Base-by-base conservation (phyloP, 2,888 invertebrate genomes). In the Sturmia bella region DNA sequence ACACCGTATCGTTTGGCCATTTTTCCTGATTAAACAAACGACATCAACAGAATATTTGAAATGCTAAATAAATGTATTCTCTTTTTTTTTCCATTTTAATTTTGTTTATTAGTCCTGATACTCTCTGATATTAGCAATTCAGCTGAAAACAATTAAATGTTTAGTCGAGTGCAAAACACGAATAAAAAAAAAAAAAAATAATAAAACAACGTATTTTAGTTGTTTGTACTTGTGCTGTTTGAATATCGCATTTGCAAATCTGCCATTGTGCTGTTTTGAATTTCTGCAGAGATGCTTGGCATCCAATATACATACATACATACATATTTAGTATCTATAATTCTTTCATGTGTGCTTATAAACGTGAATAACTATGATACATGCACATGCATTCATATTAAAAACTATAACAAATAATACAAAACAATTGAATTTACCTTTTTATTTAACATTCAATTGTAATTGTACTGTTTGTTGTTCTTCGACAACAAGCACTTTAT, bases 81-180 rank as follows among this genome's bases (percentile, higher is more conserved):
- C 37, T 15, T 39, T 17, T 61, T 50, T 39, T 57, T 48, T 52
- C 27, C 27, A 27, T 27, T 27, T 27, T 3, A 32, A 32, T 32
- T 32, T 32, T 32, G 3, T 12, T 48, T 24, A 39, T 52, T 15
- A 6, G 17, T 11, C 19, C 19, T 32, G 43, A 19, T 57, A 39
- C 32, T 21, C 41, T 27, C 5, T 6, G 21, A 5, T 24, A 4
- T n/a, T 50, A n/a, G 9, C 24, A 2, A 59, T 39, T 39, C 48
- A 70, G 17, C 57, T 24, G 37, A 43, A 50, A 75, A 43, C 37
- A 45, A 61, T 45, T 24, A 41, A 61, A 54, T 70, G 63, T 64
- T 80, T 17, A 80, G 57, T 70, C 52, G 52, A 75, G 69, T 70
- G 69, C 39, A 70, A 64, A 69, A 63, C 39, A 13, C 56, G 39